Evolutionary conservation across 2,113 vertebrate species (phyloP).

Genomic region (Petrocephalus zakoni): DNA sequence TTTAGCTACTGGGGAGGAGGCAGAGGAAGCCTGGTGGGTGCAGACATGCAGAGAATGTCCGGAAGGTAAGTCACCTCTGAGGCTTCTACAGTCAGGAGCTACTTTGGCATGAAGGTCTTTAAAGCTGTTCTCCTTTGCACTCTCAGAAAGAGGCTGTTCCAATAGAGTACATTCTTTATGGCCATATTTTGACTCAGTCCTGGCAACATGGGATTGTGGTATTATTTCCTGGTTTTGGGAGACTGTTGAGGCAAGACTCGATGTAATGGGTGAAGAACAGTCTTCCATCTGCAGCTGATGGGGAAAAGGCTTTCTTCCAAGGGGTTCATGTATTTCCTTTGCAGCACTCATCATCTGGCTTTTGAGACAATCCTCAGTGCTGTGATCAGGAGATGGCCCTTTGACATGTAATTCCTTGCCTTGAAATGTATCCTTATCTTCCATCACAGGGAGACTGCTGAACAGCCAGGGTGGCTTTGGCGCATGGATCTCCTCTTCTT

Average conservation of each 20-base stretch:
- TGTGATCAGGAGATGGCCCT: conserved; percentile 42
- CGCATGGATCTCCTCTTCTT: conserved; percentile 20
- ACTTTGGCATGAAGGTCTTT: conserved; percentile 33
- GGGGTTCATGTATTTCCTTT: not conserved
- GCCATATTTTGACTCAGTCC: not conserved
- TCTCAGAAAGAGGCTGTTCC: conserved; percentile 44
- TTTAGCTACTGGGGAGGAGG: conserved; percentile 52
- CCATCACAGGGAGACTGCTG: not conserved
- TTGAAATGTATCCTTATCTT: conserved; percentile 2
- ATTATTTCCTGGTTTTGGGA: conserved; percentile 38
- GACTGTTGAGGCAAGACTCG: conserved; percentile 4
- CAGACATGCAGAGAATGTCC: conserved; percentile 45
- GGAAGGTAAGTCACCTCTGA: conserved; percentile 3
- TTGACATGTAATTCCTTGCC: not conserved
- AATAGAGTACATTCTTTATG: not conserved
- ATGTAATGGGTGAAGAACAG: not conserved
- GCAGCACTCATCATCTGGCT: not conserved
- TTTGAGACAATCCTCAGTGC: conserved; percentile 42
- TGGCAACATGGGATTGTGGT: conserved; percentile 45
- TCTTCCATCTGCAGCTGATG: not conserved
- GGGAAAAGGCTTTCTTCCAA: not conserved
- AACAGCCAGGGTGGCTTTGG: conserved; percentile 41
- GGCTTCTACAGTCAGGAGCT: conserved; percentile 43
- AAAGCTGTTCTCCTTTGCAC: conserved; percentile 25
- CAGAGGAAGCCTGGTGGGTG: conserved; percentile 63